Percentiles rank a stretch among this genome's conserved stretches.
These are phyloP conservation scores for Molothrus ater DNA, from an alignment of 2,797 vertebrate genomes.

Conservation along the genomic window DNA sequence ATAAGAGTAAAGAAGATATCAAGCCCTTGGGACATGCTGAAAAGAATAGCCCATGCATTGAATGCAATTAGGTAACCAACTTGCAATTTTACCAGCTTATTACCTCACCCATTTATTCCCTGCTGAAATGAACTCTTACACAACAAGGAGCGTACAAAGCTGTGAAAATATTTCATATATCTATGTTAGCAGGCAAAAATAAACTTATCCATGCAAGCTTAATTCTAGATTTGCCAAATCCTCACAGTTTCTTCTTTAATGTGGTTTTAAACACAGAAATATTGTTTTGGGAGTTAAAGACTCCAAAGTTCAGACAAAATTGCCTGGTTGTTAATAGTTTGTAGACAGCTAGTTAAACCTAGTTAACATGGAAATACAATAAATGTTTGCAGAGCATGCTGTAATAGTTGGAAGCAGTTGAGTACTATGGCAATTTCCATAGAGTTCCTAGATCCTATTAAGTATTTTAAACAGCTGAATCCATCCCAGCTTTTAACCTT, in stretches of 20 bases:
- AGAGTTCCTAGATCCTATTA: background rate
- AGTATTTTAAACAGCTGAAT: background rate
- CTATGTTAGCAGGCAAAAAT: background rate
- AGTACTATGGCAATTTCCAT: background rate
- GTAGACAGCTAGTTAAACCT: background rate
- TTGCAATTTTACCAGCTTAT: background rate
- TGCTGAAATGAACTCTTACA: background rate
- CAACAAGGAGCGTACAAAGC: background rate
- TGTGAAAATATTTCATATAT: background rate
- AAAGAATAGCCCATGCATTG: background rate
- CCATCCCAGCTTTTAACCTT: conserved; percentile 16
- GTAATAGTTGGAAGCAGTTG: background rate
- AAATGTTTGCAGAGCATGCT: background rate
- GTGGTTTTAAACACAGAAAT: background rate
- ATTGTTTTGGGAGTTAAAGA: background rate
- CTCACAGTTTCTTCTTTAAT: background rate
- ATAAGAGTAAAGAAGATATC: background rate
- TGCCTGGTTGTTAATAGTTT: background rate
- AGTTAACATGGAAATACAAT: background rate
- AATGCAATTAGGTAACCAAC: background rate
- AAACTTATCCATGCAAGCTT: background rate
- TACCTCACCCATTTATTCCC: background rate
- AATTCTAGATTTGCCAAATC: background rate
- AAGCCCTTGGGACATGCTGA: background rate
- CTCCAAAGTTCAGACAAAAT: background rate